These are phyloP conservation scores for Zoanthus gigantus DNA, from an alignment of 92 coral and sea anemone genomes.

Conservation along the genomic window DNA sequence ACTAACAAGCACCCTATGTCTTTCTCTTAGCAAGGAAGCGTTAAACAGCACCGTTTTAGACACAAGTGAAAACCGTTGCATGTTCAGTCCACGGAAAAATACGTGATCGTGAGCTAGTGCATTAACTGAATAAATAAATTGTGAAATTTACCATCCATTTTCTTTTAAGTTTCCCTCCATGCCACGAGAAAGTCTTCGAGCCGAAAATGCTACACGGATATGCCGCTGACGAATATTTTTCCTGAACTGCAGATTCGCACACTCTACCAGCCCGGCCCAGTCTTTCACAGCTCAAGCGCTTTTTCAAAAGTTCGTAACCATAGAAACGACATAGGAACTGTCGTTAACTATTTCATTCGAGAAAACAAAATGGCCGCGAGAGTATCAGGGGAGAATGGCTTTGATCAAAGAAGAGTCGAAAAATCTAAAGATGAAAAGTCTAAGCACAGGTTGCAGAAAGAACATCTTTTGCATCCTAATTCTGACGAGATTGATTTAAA, in stretches of 20 bases:
- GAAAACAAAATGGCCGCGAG: slow-evolving; percentile 73
- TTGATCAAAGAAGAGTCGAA: slow-evolving; percentile 38
- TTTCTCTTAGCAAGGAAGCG: slow-evolving; percentile 52
- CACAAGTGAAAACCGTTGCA: slow-evolving; percentile 17
- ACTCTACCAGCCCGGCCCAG: not conserved
- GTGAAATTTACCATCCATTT: slow-evolving; percentile 85
- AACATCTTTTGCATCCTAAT: slow-evolving; percentile 91
- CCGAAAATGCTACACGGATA: slow-evolving; percentile 43
- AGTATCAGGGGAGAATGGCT: not conserved
- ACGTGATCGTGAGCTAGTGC: slow-evolving; percentile 12
- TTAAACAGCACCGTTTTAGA: slow-evolving; percentile 27
- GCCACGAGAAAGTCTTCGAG: slow-evolving; percentile 97
- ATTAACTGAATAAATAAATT: slow-evolving; percentile 3
- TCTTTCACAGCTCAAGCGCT: not conserved
- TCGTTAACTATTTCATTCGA: not conserved
- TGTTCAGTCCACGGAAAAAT: slow-evolving; percentile 10
- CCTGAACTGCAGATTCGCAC: not conserved
- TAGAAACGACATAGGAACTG: slow-evolving; percentile 15
- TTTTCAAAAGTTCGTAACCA: slow-evolving; percentile 5
- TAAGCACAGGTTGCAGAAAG: slow-evolving; percentile 77
- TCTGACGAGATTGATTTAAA: slow-evolving; percentile 96
- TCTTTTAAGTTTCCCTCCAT: slow-evolving; percentile 97
- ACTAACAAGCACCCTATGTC: slow-evolving; percentile 30
- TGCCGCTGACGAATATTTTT: slow-evolving; percentile 35
- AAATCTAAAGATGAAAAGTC: slow-evolving; percentile 53